Evolutionary conservation across 2,797 vertebrate genomes (phyloP).

Genomic region (Vultur gryphus): DNA sequence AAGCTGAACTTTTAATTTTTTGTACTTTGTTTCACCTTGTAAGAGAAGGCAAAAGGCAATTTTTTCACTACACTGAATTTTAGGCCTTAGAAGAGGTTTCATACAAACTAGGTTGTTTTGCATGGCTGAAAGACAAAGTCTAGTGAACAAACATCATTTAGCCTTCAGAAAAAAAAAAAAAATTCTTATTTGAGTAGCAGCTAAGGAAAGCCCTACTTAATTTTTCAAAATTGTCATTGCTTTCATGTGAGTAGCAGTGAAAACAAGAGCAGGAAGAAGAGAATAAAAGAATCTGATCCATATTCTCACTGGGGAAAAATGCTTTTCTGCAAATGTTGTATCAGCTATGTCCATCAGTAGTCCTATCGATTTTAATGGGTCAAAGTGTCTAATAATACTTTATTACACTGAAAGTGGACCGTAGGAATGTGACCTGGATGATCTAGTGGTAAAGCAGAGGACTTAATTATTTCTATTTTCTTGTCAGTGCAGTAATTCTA

Average conservation of each 20-base stretch:
- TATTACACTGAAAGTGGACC: background rate
- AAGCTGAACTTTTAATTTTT: conserved; percentile 29
- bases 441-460: background rate
- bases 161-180: background rate
- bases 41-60: background rate
- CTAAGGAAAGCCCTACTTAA: background rate
- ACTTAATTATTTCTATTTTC: conserved; percentile 31
- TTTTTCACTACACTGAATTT: background rate
- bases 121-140: background rate
- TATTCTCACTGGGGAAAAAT: background rate
- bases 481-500: conserved; percentile 11
- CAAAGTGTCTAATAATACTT: background rate
- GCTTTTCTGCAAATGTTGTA: background rate
- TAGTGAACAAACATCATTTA: background rate
- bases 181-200: background rate
- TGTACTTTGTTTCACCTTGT: background rate
- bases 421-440: background rate
- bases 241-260: background rate
- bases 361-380: background rate
- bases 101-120: background rate
- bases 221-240: background rate
- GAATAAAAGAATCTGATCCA: background rate
- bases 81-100: background rate
- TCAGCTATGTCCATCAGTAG: background rate
- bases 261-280: background rate